A percentile compares a stretch with the other conserved stretches of the same genome.
Evolutionary conservation across 2,113 vertebrate genomes (phyloP).

Genomic region (Perca fluviatilis): DNA sequence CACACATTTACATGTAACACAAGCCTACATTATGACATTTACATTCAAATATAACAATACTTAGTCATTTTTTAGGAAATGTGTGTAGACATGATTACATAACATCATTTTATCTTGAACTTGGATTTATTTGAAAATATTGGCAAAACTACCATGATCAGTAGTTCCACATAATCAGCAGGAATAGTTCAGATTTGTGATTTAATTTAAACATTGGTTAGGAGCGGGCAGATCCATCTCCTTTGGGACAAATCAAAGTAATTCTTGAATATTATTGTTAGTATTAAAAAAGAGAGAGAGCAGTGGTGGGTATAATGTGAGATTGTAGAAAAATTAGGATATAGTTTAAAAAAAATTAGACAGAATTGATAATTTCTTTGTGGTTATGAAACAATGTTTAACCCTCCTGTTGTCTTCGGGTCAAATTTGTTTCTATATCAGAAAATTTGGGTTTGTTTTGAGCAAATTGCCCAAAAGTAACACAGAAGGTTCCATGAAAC

Average conservation of each 20-base stretch:
- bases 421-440: too few species aligned
- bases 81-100: background rate
- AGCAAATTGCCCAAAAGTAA: too few species aligned
- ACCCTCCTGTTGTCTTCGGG: too few species aligned
- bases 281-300: background rate
- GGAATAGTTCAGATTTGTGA: background rate
- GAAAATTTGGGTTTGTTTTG: too few species aligned
- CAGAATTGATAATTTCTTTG: too few species aligned
- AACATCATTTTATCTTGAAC: background rate
- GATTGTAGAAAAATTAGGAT: background rate
- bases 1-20: background rate
- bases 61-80: background rate
- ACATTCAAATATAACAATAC: background rate
- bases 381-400: too few species aligned
- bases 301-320: background rate
- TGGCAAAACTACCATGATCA: background rate
- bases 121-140: too few species aligned
- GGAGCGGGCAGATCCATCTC: background rate
- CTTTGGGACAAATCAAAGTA: background rate
- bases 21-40: background rate
- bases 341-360: too few species aligned
- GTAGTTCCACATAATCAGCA: background rate
- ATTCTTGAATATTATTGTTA: background rate
- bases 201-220: background rate
- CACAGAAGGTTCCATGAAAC: too few species aligned